phyloP scores from a whole-genome alignment of 2,888 invertebrate genomes.

The Parasteatoda lunata region DNA sequence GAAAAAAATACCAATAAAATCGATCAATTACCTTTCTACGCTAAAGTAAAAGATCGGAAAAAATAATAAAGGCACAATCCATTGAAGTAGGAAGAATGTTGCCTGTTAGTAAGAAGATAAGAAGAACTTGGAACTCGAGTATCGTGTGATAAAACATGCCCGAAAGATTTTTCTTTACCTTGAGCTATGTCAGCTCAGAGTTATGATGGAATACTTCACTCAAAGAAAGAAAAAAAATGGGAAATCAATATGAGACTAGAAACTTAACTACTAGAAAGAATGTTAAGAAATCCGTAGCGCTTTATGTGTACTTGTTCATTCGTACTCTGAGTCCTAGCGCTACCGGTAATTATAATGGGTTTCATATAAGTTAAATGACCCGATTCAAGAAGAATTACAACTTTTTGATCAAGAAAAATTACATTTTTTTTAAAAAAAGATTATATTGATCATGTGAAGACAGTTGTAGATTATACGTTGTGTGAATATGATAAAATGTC shows the following conservation, averaged over 20 bases:
- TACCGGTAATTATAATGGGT: not conserved
- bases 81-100: conserved; percentile 29
- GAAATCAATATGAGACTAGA: conserved; percentile 42
- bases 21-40: conserved; percentile 16
- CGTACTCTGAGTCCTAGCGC: not conserved
- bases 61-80: conserved; percentile 23
- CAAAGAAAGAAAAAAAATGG: conserved; percentile 39
- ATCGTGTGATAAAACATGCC: conserved; percentile 59
- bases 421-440: not conserved
- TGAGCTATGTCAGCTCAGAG: conserved; percentile 52
- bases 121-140: conserved; percentile 55
- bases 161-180: conserved; percentile 42
- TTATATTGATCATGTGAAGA: no score
- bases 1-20: conserved; percentile 11
- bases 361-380: not conserved
- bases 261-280: conserved; percentile 40
- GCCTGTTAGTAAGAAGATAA: conserved; percentile 56
- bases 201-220: conserved; percentile 52
- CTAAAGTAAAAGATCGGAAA: conserved; percentile 9
- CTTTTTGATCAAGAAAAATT: not conserved
- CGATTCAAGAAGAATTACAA: not conserved
- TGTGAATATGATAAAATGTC: no score
- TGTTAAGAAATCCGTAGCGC: conserved; percentile 31
- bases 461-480: no score
- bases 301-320: conserved; percentile 24